Evolutionary conservation across 2,797 vertebrate species (phyloP).

Genomic region (Pseudocheirus occidentalis): DNA sequence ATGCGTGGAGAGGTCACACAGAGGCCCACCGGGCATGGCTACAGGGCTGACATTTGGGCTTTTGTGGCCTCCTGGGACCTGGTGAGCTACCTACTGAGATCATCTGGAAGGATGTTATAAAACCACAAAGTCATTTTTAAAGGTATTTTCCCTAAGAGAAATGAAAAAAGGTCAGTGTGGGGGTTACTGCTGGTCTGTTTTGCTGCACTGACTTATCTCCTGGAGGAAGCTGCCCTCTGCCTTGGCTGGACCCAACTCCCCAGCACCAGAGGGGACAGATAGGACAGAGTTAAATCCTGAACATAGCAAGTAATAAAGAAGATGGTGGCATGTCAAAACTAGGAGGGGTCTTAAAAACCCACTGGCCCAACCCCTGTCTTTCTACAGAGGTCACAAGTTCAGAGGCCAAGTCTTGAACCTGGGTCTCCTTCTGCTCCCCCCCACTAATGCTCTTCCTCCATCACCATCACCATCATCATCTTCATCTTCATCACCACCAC

Average conservation of each 20-base stretch:
- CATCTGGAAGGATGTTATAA: slow-evolving; percentile 7
- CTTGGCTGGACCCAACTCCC: background rate
- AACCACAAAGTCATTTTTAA: slow-evolving; percentile 5
- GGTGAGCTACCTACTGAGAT: background rate
- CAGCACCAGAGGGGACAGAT: background rate
- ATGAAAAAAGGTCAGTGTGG: background rate
- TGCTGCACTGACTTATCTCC: background rate
- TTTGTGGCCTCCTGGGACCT: background rate
- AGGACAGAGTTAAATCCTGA: background rate
- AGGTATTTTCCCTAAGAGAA: background rate
- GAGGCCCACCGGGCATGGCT: background rate
- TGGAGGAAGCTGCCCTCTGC: background rate
- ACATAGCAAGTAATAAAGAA: too few species aligned
- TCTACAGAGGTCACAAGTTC: background rate
- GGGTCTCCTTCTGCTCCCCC: background rate
- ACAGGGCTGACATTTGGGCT: background rate
- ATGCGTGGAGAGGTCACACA: background rate
- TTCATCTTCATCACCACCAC: too few species aligned
- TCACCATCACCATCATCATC: slow-evolving; percentile 57
- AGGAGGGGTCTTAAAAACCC: too few species aligned
- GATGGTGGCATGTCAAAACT: too few species aligned
- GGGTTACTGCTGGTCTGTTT: background rate
- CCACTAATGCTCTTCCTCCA: background rate
- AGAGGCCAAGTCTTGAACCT: background rate
- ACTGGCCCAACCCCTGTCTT: background rate